These are phyloP conservation scores for Cirrhinus mrigala DNA, from an alignment of 2,797 vertebrate species.

Conservation along the genomic window DNA sequence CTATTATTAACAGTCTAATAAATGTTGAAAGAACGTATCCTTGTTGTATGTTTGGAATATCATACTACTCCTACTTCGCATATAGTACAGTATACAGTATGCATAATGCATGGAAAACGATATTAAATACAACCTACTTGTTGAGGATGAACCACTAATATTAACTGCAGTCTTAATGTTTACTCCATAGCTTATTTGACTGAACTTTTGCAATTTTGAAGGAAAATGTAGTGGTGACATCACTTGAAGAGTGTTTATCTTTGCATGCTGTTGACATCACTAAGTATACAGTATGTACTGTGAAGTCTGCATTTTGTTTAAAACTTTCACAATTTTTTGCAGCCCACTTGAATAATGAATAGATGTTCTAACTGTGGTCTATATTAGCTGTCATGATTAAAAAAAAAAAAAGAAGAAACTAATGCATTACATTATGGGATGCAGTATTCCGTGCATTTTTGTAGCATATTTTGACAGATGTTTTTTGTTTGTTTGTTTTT, in stretches of 20 bases:
- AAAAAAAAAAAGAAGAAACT: no score
- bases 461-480: background rate
- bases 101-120: background rate
- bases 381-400: background rate
- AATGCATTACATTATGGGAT: background rate
- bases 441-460: background rate
- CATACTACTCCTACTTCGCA: background rate
- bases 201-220: background rate
- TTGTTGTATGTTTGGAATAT: background rate
- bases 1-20: background rate
- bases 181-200: background rate
- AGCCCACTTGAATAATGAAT: background rate
- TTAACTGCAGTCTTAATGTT: background rate
- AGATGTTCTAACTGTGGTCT: background rate
- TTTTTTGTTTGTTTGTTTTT: constrained; percentile 7
- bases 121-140: no score
- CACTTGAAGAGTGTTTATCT: no score
- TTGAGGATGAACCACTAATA: no score
- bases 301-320: background rate
- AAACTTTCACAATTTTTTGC: background rate
- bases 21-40: background rate
- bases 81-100: background rate
- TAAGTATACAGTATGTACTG: background rate
- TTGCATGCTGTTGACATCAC: background rate
- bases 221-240: background rate